Conservation (phyloP, 2,113 vertebrate species). For the Rhombomys opimus region DNA sequence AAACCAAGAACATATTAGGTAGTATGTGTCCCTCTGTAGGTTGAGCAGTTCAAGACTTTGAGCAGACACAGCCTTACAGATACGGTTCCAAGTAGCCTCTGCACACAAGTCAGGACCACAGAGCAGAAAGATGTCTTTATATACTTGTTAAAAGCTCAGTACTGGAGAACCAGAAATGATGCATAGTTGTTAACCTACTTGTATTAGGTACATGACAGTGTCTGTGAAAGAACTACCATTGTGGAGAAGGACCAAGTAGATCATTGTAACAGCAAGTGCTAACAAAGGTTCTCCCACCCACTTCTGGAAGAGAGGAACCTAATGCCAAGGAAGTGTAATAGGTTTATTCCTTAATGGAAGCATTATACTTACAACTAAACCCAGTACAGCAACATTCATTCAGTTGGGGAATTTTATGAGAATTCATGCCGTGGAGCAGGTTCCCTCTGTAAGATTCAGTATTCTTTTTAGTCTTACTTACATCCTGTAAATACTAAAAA, state of each 20-base stretch:
- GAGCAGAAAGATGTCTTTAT: background rate
- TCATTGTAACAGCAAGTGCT: conserved; percentile 89
- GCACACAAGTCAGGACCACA: background rate
- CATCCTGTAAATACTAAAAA: conserved; percentile 93
- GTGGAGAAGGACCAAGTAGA: background rate
- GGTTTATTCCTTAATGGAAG: conserved; percentile 88
- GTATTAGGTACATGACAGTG: conserved; percentile 79
- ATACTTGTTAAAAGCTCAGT: conserved; percentile 58
- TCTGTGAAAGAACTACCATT: background rate
- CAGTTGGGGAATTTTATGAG: conserved; percentile 92
- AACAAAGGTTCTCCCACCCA: conserved; percentile 94
- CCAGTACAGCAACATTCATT: conserved; percentile 95
- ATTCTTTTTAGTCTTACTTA: conserved; percentile 91
- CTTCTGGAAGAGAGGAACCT: conserved; percentile 95
- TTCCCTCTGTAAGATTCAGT: conserved; percentile 89
- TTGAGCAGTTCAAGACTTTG: background rate
- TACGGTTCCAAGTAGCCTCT: background rate
- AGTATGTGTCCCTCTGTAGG: background rate
- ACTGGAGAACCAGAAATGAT: background rate
- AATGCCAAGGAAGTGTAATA: conserved; percentile 91
- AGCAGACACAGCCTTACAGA: background rate
- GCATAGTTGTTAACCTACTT: conserved; percentile 52
- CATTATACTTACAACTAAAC: conserved; percentile 92
- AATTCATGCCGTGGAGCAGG: conserved; percentile 83
- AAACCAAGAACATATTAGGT: conserved; percentile 29